These are phyloP conservation scores for Agapornis canus DNA, from an alignment of 2,797 vertebrate genomes.

Conservation along the genomic window DNA sequence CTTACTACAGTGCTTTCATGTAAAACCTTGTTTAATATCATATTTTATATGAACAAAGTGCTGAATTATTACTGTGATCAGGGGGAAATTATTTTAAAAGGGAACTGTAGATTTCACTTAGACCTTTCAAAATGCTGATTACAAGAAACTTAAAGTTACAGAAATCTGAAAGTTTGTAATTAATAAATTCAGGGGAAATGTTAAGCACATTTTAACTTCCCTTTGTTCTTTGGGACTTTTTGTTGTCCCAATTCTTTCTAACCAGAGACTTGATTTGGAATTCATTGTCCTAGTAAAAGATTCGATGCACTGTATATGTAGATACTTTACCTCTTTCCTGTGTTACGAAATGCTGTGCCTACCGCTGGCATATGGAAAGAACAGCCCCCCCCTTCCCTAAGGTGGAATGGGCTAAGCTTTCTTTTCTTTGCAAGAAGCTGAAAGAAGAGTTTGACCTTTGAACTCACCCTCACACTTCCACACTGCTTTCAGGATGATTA, in stretches of 20 bases:
- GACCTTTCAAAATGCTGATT: slow-evolving; percentile 46
- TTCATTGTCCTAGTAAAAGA: slow-evolving; percentile 4
- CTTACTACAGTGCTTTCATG: not conserved
- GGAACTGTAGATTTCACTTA: slow-evolving; percentile 37
- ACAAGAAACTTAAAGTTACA: slow-evolving; percentile 33
- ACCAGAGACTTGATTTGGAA: slow-evolving; percentile 1
- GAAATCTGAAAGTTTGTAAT: slow-evolving; percentile 7
- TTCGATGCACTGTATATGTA: not conserved
- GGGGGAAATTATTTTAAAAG: slow-evolving; percentile 6
- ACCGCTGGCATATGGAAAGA: slow-evolving; percentile 42
- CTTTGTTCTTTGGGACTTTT: slow-evolving; percentile 48
- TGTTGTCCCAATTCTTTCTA: slow-evolving; percentile 14
- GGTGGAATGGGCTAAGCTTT: slow-evolving; percentile 60
- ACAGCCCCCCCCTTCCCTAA: slow-evolving; percentile 33
- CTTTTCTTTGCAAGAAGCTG: slow-evolving; percentile 69
- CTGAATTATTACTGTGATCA: not conserved
- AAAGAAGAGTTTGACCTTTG: slow-evolving; percentile 78
- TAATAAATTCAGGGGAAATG: slow-evolving; percentile 38
- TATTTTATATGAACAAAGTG: not conserved
- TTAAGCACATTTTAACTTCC: slow-evolving; percentile 46
- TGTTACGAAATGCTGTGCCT: slow-evolving; percentile 44
- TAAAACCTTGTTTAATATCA: not conserved
- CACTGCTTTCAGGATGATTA: slow-evolving; percentile 69
- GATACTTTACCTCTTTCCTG: slow-evolving; percentile 8
- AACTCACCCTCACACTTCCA: slow-evolving; percentile 71